Evolutionary conservation across 1,140 invertebrate species (phyloP), one percentile per base, ranked within the genome.

Genomic region (Ostrea edulis): DNA sequence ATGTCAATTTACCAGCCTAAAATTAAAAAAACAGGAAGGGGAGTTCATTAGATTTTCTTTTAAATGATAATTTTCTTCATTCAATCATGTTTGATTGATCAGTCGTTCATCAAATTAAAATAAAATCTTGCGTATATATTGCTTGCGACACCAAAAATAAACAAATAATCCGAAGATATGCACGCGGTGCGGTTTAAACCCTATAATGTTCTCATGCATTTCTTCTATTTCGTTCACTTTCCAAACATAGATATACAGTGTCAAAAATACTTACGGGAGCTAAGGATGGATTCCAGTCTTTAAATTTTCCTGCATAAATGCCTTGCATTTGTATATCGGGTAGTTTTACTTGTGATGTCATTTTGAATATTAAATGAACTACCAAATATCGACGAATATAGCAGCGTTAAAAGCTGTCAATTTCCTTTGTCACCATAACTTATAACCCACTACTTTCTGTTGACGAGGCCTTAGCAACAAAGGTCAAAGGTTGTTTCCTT

Each of bases 281-380:
- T 84, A 92, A 62, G 22, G 91, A 77, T 29, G 94, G 94, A n/a
- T 86, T 90, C 90, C 92, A 92, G 89, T 95, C 94, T 86, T 92
- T 92, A 85, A 91, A 94, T 90, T 93, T 94, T 62, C 94, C 94
- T 11, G 89, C 88, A 91, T 95, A 95, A 77, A 97, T 97, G 96
- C 92, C 90, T 44, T 92, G 89, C 25, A 90, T 90, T 29, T 88
- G 22, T 52, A 94, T 92, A 9, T 92, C 88, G 3, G 93, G 93
- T 25, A 93, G 86, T 65, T 90, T 91, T n/a, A 92, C 86, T 89
- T 89, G 88, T 22, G 92, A 87, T 58, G 92, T 35, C 90, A 91
- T 91, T 53, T 77, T 88, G 44, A n/a, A 58, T 86, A 53, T 52
- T 85, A 84, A 22, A 20, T 54, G 25, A 82, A 82, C 52, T 54